Evolutionary conservation across 92 coral and sea anemone genomes (phyloP), one percentile per base, ranked within the genome.

Genomic region (Siderastrea radians): DNA sequence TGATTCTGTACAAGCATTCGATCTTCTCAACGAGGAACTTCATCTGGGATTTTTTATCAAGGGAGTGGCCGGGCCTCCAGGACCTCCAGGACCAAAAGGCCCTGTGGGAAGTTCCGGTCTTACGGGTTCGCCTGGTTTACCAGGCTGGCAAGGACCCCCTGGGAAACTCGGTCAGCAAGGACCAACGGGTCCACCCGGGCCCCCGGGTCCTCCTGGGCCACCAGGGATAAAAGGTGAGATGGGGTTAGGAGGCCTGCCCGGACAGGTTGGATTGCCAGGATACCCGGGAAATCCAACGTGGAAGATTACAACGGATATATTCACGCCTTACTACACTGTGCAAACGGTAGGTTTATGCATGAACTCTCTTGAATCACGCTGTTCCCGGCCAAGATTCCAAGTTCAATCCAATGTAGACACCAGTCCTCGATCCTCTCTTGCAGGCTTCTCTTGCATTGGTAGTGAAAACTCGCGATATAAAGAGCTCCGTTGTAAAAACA

Each of bases 11-110:
- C 87, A 90, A 68, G 90, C 88, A 60, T 86, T 92, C 68, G 94
- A 92, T 7, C 88, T 95, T 47, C 94, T 96, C 70, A 89, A 90
- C 88, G 94, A 93, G 84, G 93, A 90, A 62, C 82, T 96, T 47
- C 93, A 98, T 26, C 77, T 96, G 64, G 99, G 99, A 43, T 88
- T 96, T 89, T 95, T 96, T 61, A 70, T 96, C 83, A 87, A 86
- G 87, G 99, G 99, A 16, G 89, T 93, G 6, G 93, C 86, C 13
- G 99, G 99, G 43, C 91, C 98, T 49, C 95, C 93, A 9, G 99
- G 99, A 5, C 90, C 94, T 48, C 77, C 74, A 49, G 99, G 99
- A 45, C 70, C 96, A 1, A 78, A 86, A 78, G 99, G 99, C 9
- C 95, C 95, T 46, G 10, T 85, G n/a, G 99, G 99, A 12, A 15